A percentile compares a stretch with the other conserved stretches of the same genome.
These are phyloP conservation scores for Typhlichthys subterraneus DNA, from an alignment of 2,797 vertebrate species.

Conservation along the genomic window DNA sequence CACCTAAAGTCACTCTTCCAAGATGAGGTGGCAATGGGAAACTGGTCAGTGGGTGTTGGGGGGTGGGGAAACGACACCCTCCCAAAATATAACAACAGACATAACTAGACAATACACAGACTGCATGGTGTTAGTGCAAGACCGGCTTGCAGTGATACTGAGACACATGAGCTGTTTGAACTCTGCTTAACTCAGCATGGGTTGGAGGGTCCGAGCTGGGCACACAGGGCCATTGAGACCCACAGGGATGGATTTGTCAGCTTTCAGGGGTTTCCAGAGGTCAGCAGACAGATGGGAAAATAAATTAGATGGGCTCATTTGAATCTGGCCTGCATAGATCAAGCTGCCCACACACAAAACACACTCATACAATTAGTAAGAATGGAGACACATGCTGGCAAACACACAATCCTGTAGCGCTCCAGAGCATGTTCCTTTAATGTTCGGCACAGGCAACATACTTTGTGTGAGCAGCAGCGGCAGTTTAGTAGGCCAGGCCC, in stretches of 20 bases:
- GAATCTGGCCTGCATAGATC: slow-evolving; percentile 73
- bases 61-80: slow-evolving; percentile 12
- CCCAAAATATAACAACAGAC: slow-evolving; percentile 18
- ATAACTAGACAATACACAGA: not conserved
- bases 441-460: slow-evolving; percentile 25
- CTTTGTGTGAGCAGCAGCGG: slow-evolving; percentile 34
- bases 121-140: not conserved
- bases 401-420: not conserved
- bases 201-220: slow-evolving; percentile 44
- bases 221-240: slow-evolving; percentile 61
- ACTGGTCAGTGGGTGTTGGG: slow-evolving; percentile 29
- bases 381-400: slow-evolving; percentile 21
- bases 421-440: slow-evolving; percentile 4
- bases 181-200: slow-evolving; percentile 14
- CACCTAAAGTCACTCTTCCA: slow-evolving; percentile 35
- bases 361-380: too few species aligned
- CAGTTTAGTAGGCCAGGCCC: slow-evolving; percentile 57
- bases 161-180: slow-evolving; percentile 13
- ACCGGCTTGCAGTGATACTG: not conserved
- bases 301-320: slow-evolving; percentile 78
- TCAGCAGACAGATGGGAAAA: slow-evolving; percentile 83
- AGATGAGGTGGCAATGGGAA: slow-evolving; percentile 32
- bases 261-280: slow-evolving; percentile 68
- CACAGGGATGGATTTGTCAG: slow-evolving; percentile 55
- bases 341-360: slow-evolving; percentile 70